A percentile compares a stretch with the other conserved stretches of the same genome.
phyloP scores from a whole-genome alignment of 2,888 invertebrate species.

The Drosophila meridiana region DNA sequence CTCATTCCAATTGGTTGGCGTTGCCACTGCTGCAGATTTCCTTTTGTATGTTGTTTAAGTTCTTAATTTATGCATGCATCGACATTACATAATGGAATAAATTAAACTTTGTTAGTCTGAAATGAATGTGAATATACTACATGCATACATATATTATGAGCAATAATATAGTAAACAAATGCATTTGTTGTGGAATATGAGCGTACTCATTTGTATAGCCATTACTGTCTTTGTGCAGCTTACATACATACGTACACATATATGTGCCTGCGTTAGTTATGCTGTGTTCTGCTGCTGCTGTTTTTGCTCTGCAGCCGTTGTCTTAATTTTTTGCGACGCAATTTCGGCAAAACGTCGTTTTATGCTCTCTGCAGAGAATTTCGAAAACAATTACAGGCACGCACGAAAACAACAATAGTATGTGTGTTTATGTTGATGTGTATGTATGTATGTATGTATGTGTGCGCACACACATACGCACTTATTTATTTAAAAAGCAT shows the following conservation, averaged over 20 bases:
- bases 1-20: conserved; percentile 39
- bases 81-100: neutral
- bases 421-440: neutral
- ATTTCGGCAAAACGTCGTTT: conserved; percentile 57
- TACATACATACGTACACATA: neutral
- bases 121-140: neutral
- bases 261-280: neutral
- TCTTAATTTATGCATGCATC: neutral
- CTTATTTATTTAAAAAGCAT: conserved; percentile 26
- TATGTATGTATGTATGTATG: neutral
- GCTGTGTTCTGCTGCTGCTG: conserved; percentile 19
- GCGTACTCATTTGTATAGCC: neutral
- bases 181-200: neutral
- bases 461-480: neutral
- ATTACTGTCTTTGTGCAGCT: neutral
- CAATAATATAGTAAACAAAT: neutral
- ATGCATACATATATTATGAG: neutral
- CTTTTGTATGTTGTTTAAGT: conserved; percentile 19
- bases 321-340: conserved; percentile 67
- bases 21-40: conserved; percentile 37
- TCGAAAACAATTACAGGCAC: conserved; percentile 35
- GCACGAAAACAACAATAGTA: conserved; percentile 37
- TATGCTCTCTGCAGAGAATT: conserved; percentile 29
- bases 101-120: neutral
- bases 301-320: conserved; percentile 27